Conservation (phyloP, 1,140 invertebrate genomes). For the Drosophila orosa region DNA sequence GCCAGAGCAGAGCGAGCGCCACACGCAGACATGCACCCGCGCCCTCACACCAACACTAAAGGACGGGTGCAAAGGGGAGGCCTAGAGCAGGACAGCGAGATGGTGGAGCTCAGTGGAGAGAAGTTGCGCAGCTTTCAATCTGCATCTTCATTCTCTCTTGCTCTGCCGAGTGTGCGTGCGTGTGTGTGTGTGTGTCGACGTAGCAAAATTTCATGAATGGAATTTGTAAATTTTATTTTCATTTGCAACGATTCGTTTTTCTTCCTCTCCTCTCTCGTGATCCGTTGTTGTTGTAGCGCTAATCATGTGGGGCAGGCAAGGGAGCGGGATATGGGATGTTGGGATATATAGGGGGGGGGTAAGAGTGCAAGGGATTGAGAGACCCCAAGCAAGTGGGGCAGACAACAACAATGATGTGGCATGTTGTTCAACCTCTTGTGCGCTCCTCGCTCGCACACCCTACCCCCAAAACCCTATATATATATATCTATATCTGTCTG, state of each 20-base stretch:
- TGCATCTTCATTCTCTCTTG: conserved; percentile 17
- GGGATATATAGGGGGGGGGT: neutral
- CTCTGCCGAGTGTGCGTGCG: conserved; percentile 1
- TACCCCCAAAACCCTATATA: neutral
- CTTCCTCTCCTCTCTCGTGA: conserved; percentile 35
- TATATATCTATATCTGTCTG: conserved; percentile 7
- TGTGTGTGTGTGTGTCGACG: conserved; percentile 55
- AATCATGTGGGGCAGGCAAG: conserved; percentile 65
- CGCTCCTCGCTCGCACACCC: neutral
- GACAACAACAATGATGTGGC: conserved; percentile 59
- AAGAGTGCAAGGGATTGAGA: conserved; percentile 12
- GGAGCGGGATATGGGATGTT: neutral
- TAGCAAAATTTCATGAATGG: conserved; percentile 81
- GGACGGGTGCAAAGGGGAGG: neutral
- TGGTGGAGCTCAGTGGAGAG: conserved; percentile 23
- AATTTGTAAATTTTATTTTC: conserved; percentile 83
- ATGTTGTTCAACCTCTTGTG: conserved; percentile 45
- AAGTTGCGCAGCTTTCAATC: conserved; percentile 32
- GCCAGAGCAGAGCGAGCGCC: conserved; percentile 72
- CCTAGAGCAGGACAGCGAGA: conserved; percentile 24
- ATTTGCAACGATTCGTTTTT: conserved; percentile 69
- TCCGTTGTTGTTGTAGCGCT: conserved; percentile 48
- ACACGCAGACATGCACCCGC: conserved; percentile 61
- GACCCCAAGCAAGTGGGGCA: conserved; percentile 69
- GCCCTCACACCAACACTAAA: conserved; percentile 30